Evolutionary conservation across 2,797 vertebrate genomes (phyloP), one percentile per base, ranked within the genome.

Genomic region (Sylvia borin): DNA sequence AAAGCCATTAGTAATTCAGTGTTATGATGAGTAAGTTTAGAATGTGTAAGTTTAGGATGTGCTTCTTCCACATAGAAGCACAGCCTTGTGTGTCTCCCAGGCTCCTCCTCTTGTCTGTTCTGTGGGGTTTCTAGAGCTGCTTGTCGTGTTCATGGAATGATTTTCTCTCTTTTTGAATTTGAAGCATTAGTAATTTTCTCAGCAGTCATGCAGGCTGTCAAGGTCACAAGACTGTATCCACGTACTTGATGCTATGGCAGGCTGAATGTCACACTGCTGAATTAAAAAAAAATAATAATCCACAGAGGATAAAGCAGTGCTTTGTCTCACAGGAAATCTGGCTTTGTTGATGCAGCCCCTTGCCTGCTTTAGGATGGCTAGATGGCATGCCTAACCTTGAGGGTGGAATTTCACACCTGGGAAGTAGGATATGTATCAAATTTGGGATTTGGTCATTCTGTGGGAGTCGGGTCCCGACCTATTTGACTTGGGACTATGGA

Each of bases 331-430:
- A 24, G 45, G 26, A 51, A 38, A 21, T 61, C 54, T 78, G 54
- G 12, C 8, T 87, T 73, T 73, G 43, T 48, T 4, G 2, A 0
- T 64, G 73, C 67, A 87, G 42, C 22, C 40, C 31, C 64, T 76
- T 60, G 18, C 27, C 55, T 3, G 0, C 32, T 76, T 45, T 55
- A 26, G 61, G 24, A 19, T 54, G 38, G 25, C 25, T 62, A 3
- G 1, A 1, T 50, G 75, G 8, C 32, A 21, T 29, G 26, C 6
- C 42, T 38, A 48, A 3, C 13, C 31, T 47, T 3, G 3, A 36
- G 47, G 47, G 9, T 17, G 19, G 45, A 71, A 71, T 61, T 47
- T 68, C 42, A 60, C 25, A 13, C 11, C 5, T 14, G 25, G 40
- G 10, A 31, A 34, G 11, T 19, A 36, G 25, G 21, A 14, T 51